Percentiles rank a stretch among this genome's conserved stretches.
These are phyloP conservation scores for Macrobrachium nipponense DNA, from an alignment of 1,140 invertebrate species.

Conservation along the genomic window DNA sequence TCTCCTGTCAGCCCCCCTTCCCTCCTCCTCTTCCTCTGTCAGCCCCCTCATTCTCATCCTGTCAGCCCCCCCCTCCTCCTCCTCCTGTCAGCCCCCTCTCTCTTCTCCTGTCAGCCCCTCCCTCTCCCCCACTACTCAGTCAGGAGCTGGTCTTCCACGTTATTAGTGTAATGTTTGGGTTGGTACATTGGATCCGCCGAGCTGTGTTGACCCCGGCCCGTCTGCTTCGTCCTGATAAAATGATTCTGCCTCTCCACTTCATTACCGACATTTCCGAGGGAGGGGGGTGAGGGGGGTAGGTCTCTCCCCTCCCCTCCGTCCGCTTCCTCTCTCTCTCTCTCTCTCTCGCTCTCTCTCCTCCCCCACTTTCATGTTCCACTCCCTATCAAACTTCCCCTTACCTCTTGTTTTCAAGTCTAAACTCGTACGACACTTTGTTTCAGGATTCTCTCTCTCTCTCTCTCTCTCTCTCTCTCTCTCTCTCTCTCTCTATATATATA, in stretches of 20 bases:
- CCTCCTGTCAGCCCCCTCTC: not conserved
- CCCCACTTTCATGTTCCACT: not conserved
- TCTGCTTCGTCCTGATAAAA: too few species aligned
- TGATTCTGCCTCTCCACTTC: too few species aligned
- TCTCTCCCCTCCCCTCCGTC: not conserved
- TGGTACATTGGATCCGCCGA: too few species aligned
- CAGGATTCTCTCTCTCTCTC: slow-evolving; percentile 6
- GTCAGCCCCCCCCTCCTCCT: not conserved
- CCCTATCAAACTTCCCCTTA: slow-evolving; percentile 13
- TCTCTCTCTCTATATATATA: too few species aligned
- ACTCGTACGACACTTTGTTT: not conserved
- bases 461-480: not conserved
- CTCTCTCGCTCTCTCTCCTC: not conserved
- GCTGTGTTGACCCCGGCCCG: too few species aligned
- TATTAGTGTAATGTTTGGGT: too few species aligned
- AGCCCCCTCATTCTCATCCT: not conserved
- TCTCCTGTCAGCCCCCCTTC: not conserved
- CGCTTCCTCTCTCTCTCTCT: not conserved
- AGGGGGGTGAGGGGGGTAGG: too few species aligned
- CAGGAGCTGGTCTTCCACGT: too few species aligned
- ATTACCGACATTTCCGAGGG: too few species aligned
- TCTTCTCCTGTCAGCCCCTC: too few species aligned
- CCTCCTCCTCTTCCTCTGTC: not conserved
- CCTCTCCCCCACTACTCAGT: too few species aligned
- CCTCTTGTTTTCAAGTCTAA: not conserved